Evolutionary conservation across 2,113 vertebrate species (phyloP), one percentile per base, ranked within the genome.

Genomic region (Anser brachyrhynchus): DNA sequence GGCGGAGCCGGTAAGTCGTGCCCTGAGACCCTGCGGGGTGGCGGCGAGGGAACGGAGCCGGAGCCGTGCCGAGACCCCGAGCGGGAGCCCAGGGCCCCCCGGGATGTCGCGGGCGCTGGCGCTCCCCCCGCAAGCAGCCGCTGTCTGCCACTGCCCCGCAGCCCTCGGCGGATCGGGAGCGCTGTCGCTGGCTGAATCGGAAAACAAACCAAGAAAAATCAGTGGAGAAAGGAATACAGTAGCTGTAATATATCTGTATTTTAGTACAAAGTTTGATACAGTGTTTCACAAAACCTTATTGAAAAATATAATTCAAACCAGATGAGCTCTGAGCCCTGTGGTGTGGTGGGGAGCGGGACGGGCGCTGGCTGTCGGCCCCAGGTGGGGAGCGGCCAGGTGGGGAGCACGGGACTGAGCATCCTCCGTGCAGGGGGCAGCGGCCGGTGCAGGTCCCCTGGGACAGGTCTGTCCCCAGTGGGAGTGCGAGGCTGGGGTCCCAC

Each of bases 231-330:
- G 95, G 94, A 95, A 97, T 96, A 95, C 97, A 96, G 97, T 97
- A 97, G 97, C 97, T 97, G 97, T 97, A 97, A 97, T 93, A 97
- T 97, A 97, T 97, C 95, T 97, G 97, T 97, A 97, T 97, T 97
- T 97, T 97, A 97, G 96, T 97, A 97, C 96, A 94, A 96, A 96
- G 93, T 97, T 97, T 97, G 96, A 97, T 97, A 97, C 96, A 39
- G 97, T 97, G 96, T 97, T 97, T 97, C 96, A 97, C 96, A 97
- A 97, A 97, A 97, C 92, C 96, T 96, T 96, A 97, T 93, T 93
- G 95, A 96, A 95, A 97, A 97, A 97, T 97, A 97, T 94, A 97
- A 96, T 93, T 97, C 87, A 97, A 96, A 96, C 85, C 95, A 96
- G 96, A 97, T 0, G 0, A 91, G 73, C 72, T 87, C 0, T 2